Base-by-base conservation (phyloP, 2,888 invertebrate genomes). In the Parnassius apollo region DNA sequence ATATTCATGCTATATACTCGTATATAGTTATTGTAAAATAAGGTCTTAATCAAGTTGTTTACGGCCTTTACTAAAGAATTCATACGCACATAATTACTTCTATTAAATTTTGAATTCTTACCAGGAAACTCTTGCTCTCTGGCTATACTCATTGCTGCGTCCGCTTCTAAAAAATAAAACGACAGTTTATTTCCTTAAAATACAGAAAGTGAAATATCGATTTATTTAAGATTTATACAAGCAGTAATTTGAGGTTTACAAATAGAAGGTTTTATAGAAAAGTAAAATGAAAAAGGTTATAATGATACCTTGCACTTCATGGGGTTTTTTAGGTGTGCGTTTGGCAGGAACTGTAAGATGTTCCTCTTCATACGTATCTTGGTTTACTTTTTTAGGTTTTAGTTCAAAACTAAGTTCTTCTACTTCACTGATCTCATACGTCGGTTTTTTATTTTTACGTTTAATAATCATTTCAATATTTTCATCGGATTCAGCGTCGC, bases 281-380 rank as follows among this genome's bases (percentile, higher is more conserved):
- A 7, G 7, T 35, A 35, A 35, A 35, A 35, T 35, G 35, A 35
- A 35, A 35, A 35, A 35, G 7, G 35, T 35, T 7, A 35, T 42
- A 48, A 22, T 9, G 50, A 75, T 87, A 95, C 95, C 95, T 94
- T 95, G 94, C 67, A 94, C 88, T 77, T 92, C 93, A 52, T 93
- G 93, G 44, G 93, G 93, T 71, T 93, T 92, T 62, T 93, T 94
- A 72, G 94, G 94, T 81, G 93, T 94, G 68, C 93, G 90, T 82
- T 94, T 95, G 51, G 95, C 88, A 78, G 94, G 94, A 71, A 96
- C 84, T n/a, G 94, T 94, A 48, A 95, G 81, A 65, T 94, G 93
- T 75, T 95, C 95, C 82, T 95, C 95, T 81, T 93, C 94, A 75
- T 91, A 94, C 2, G 84, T 76, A 70, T 93, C 87, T 66, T 83